These are phyloP conservation scores for Porites divaricata DNA, from an alignment of 92 coral and sea anemone species.

Conservation along the genomic window DNA sequence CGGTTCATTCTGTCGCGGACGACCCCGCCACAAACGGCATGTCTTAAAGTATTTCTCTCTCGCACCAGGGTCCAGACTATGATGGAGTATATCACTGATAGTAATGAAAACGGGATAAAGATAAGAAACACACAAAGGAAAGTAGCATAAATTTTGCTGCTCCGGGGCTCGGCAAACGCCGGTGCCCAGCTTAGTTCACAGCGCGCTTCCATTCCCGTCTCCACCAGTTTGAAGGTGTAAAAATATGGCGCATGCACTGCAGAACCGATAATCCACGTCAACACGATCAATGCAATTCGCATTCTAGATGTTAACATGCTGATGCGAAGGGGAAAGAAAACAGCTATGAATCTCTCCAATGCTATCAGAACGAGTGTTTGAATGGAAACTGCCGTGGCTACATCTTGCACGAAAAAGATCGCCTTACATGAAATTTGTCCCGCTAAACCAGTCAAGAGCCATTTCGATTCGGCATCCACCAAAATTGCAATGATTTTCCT, in stretches of 20 bases:
- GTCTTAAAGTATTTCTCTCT: neutral
- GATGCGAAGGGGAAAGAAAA: conserved; percentile 27
- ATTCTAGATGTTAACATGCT: conserved; percentile 25
- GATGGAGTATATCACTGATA: conserved; percentile 18
- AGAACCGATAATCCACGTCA: conserved; percentile 28
- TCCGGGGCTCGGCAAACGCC: conserved; percentile 27
- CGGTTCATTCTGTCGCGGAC: conserved; percentile 28
- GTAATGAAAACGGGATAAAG: conserved; percentile 28
- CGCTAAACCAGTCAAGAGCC: conserved; percentile 16
- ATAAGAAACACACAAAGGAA: conserved; percentile 11
- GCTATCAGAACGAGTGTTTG: conserved; percentile 34
- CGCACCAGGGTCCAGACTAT: conserved; percentile 12
- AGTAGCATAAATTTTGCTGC: conserved; percentile 13
- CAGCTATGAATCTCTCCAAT: conserved; percentile 37
- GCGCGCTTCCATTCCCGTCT: neutral
- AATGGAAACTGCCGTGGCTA: conserved; percentile 19
- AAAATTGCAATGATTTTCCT: conserved; percentile 11
- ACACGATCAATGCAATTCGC: conserved; percentile 17
- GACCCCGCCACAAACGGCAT: neutral
- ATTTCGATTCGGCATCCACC: neutral
- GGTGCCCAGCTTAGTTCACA: conserved; percentile 26
- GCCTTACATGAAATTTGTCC: conserved; percentile 37
- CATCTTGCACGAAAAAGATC: conserved; percentile 12
- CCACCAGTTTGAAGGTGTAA: conserved; percentile 21
- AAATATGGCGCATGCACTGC: conserved; percentile 32